These are phyloP conservation scores for Araneus ventricosus DNA, from an alignment of 1,140 invertebrate genomes.

Conservation along the genomic window DNA sequence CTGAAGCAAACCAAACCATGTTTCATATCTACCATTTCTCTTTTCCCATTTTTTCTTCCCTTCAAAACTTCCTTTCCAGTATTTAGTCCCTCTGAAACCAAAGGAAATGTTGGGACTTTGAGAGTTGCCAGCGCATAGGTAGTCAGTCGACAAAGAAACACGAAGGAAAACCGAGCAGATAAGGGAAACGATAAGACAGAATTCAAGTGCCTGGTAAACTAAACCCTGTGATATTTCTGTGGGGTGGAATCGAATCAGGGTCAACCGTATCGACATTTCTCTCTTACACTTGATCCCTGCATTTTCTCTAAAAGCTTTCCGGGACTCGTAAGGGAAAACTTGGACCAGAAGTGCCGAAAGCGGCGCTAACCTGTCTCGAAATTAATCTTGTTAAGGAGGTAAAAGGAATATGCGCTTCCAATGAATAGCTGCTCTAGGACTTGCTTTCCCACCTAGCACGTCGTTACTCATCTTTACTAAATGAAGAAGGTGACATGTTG, in stretches of 20 bases:
- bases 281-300: slow-evolving; percentile 3
- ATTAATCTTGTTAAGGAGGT: slow-evolving; percentile 33
- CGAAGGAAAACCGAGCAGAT: not conserved
- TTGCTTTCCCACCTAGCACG: not conserved
- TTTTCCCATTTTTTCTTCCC: not conserved
- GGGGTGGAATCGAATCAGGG: slow-evolving; percentile 10
- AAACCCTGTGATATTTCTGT: slow-evolving; percentile 29
- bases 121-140: slow-evolving; percentile 34
- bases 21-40: slow-evolving; percentile 11
- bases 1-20: slow-evolving; percentile 23
- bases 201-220: slow-evolving; percentile 32
- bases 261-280: not conserved
- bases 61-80: not conserved
- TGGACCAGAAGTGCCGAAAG: not conserved
- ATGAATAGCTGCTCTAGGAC: not conserved
- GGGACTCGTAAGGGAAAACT: not conserved
- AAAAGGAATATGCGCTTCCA: slow-evolving; percentile 8
- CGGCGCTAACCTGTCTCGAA: slow-evolving; percentile 10
- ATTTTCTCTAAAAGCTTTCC: slow-evolving; percentile 5
- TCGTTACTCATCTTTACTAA: not conserved
- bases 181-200: slow-evolving; percentile 30
- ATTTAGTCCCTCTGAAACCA: slow-evolving; percentile 26
- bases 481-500: not conserved
- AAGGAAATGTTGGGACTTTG: slow-evolving; percentile 28
- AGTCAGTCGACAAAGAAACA: not conserved